Base-by-base conservation (phyloP, 2,797 vertebrate genomes). In the Strix occidentalis region DNA sequence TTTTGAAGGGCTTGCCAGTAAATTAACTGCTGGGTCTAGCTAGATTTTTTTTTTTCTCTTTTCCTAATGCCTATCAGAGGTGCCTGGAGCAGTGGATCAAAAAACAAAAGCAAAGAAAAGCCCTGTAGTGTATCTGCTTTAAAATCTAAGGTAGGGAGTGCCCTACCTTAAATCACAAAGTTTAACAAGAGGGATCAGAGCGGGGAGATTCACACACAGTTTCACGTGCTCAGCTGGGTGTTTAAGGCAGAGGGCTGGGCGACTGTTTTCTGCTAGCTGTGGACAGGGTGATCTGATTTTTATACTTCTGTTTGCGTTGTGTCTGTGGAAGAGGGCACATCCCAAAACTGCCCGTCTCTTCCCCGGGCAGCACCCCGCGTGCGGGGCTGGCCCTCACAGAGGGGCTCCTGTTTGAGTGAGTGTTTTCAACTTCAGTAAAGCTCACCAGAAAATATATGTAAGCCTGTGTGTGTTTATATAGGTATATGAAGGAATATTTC, bases 1-100 rank as follows among this genome's bases (percentile, higher is more conserved):
- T 39, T 96, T 87, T 87, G 96, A 92, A 96, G 90, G 92, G 41
- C 35, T 93, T 92, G 95, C 93, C 93, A 93, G 86, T n/a, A 35
- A 81, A 45, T 77, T 72, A 50, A 25, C 66, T 82, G 88, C 60
- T 83, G 60, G 53, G 25, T 46, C 66, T 88, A 17, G 69, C 25
- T 76, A 5, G 80, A 15, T 15, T 20, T 23, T 21, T 31, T 31
- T 85, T 57, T 76, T 56, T 20, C 5, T 1, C 39, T 87, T 94
- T 75, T 48, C n/a, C 41, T 89, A 53, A 91, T 63, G 75, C 20
- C 1, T 41, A 14, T 72, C 72, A 41, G 93, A 93, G 84, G 76
- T 86, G 84, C 46, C 54, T 93, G 72, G 21, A 88, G 76, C 5
- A 17, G 23, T 10, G 57, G 90, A 77, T 80, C 65, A 81, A 68